Conservation (phyloP, 1,140 invertebrate species). For the Stenopsyche tienmushanensis region DNA sequence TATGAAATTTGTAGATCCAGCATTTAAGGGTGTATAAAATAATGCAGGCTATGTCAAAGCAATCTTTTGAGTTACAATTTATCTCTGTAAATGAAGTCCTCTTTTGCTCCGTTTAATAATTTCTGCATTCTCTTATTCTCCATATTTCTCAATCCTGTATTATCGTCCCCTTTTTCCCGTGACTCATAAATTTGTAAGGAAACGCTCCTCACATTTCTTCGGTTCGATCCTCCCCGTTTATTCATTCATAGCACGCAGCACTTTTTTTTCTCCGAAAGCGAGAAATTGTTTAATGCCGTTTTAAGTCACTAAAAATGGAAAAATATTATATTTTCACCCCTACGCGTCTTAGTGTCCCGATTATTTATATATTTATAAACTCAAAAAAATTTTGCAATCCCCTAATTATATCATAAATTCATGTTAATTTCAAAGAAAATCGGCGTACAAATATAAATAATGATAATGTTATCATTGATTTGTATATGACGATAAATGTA, state of each 20-base stretch:
- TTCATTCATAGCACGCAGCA: constrained; percentile 5
- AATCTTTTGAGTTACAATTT: too few relatives aligned
- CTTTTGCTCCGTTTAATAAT: too few relatives aligned
- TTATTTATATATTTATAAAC: not conserved
- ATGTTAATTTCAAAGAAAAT: not conserved
- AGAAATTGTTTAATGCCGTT: constrained; percentile 5
- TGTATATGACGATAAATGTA: not conserved
- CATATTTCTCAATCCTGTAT: not conserved
- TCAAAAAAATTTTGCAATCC: too few relatives aligned
- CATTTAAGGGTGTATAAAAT: too few relatives aligned
- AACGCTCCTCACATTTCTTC: not conserved
- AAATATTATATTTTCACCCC: not conserved
- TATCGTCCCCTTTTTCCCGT: not conserved
- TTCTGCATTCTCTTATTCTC: too few relatives aligned
- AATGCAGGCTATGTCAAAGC: too few relatives aligned
- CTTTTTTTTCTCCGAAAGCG: not conserved
- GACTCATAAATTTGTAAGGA: not conserved
- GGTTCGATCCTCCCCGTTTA: not conserved
- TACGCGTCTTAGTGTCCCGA: not conserved
- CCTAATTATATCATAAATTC: not conserved
- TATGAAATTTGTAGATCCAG: too few relatives aligned
- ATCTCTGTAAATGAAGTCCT: too few relatives aligned
- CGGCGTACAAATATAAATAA: not conserved
- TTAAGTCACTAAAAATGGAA: not conserved
- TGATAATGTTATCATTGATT: not conserved